Percentiles rank a stretch among this genome's conserved stretches.
Evolutionary conservation across 2,113 vertebrate genomes (phyloP).

Genomic region (Archocentrus centrarchus): DNA sequence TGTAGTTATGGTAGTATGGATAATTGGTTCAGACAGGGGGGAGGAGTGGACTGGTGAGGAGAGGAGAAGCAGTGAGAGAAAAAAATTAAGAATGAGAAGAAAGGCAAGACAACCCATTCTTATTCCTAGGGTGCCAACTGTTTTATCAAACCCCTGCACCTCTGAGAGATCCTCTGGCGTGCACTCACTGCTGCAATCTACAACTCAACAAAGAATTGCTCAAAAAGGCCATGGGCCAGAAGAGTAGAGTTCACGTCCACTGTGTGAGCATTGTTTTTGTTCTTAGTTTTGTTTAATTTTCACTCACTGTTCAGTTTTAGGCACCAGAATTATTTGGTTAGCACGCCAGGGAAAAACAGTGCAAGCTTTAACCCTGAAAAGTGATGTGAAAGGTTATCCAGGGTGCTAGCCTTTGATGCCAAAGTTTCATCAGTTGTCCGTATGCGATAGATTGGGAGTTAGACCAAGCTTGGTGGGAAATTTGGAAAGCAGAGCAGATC

Average conservation of each 20-base stretch:
- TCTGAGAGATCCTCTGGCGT: neutral
- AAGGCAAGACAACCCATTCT: neutral
- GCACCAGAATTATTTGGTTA: no score
- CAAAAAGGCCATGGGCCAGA: neutral
- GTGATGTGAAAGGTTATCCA: no score
- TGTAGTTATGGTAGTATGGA: constrained; percentile 39
- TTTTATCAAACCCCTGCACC: neutral
- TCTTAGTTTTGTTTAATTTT: no score
- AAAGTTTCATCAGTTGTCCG: no score
- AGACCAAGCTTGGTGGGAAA: constrained; percentile 1
- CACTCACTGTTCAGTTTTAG: no score
- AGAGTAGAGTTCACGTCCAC: neutral
- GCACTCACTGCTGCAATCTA: rapidly evolving
- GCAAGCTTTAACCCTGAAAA: no score
- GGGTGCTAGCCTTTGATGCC: no score
- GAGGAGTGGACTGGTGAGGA: neutral
- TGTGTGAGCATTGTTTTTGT: neutral
- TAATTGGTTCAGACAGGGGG: constrained; percentile 30
- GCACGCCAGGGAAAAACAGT: no score
- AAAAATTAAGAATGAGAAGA: neutral
- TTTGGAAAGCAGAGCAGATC: constrained; percentile 11
- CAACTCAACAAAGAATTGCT: neutral
- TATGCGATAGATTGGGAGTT: no score
- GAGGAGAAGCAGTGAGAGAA: neutral
- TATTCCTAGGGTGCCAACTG: neutral